Conservation (phyloP, 2,113 vertebrate species). For the Thamnaconus septentrionalis region DNA sequence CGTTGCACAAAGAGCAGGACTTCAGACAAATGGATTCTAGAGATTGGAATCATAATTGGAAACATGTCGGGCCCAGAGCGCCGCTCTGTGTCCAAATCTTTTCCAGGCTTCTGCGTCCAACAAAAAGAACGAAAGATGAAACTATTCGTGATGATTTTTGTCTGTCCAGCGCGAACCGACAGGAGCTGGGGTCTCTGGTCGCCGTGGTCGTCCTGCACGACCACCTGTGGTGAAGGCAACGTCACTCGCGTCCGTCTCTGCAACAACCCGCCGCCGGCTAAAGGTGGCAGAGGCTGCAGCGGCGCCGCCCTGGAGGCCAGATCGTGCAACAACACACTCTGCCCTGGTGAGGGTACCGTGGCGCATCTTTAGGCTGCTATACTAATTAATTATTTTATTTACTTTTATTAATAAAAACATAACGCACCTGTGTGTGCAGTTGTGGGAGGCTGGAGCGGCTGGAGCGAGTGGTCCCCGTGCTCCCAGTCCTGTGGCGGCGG, state of each 20-base stretch:
- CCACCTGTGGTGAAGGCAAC: conserved; percentile 90
- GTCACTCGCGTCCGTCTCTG: conserved; percentile 89
- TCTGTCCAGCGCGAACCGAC: conserved; percentile 77
- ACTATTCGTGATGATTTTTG: background rate
- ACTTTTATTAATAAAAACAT: background rate
- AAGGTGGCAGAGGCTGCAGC: conserved; percentile 88
- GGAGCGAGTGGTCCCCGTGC: conserved; percentile 91
- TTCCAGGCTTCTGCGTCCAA: background rate
- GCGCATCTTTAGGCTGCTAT: background rate
- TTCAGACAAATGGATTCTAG: conserved; percentile 18
- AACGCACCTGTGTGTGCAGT: conserved; percentile 69
- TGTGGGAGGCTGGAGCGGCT: conserved; percentile 89
- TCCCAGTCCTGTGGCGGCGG: conserved; percentile 89
- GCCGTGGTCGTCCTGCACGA: conserved; percentile 88
- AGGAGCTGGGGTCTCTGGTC: conserved; percentile 98
- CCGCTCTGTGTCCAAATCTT: conserved; percentile 6
- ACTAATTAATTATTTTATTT: background rate
- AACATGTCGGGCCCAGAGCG: conserved; percentile 28
- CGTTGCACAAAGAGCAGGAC: conserved; percentile 9
- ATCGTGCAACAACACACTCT: conserved; percentile 80
- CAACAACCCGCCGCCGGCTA: conserved; percentile 87
- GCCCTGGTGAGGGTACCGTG: conserved; percentile 79
- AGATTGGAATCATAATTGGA: conserved; percentile 38
- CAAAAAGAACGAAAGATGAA: conserved; percentile 66
- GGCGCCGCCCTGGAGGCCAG: conserved; percentile 79